Evolutionary conservation across 2,888 invertebrate genomes (phyloP).

Genomic region (Noctua pronuba): DNA sequence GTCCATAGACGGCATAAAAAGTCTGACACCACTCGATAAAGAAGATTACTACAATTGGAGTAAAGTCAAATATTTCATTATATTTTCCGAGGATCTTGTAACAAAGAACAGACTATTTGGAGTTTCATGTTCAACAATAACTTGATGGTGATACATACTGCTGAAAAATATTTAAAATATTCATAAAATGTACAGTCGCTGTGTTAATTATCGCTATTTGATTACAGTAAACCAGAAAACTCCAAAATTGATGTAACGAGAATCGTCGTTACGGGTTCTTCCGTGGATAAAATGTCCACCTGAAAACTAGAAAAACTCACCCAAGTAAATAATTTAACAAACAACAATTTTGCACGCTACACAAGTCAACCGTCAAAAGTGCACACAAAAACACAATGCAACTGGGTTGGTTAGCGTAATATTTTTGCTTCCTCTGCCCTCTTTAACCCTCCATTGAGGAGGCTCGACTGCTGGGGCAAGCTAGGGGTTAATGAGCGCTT

Average conservation of each 20-base stretch:
- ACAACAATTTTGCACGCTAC: conserved; percentile 37
- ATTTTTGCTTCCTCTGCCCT: conserved; percentile 67
- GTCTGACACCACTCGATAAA: no score
- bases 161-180: neutral
- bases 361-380: conserved; percentile 59
- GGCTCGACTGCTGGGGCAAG: conserved; percentile 61
- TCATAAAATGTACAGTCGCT: neutral
- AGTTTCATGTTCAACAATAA: neutral
- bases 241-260: neutral
- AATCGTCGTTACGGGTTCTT: neutral
- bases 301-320: neutral
- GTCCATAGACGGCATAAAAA: no score
- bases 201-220: neutral
- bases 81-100: neutral
- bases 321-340: conserved; percentile 20
- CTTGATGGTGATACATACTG: neutral
- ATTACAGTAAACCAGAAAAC: neutral
- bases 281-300: neutral
- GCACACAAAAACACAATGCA: conserved; percentile 69
- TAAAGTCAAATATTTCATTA: neutral
- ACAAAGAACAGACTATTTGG: neutral
- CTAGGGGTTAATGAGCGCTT: conserved; percentile 77
- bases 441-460: conserved; percentile 67
- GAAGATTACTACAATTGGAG: neutral
- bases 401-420: conserved; percentile 70